Evolutionary conservation across 2,888 invertebrate species (phyloP).

Genomic region (Lathronympha strigana): DNA sequence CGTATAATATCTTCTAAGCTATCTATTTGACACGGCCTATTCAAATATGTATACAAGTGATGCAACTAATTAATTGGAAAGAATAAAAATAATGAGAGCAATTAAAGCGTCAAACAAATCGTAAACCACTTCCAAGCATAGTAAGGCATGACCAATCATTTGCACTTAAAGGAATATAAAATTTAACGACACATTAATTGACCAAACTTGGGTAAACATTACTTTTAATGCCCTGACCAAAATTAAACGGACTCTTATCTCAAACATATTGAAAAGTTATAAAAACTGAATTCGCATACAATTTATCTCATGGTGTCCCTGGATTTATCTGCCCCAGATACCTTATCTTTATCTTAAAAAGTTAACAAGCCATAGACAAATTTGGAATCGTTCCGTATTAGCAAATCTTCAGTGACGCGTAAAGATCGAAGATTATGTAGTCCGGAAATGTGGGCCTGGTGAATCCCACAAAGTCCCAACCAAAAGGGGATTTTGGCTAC

Average conservation of each 20-base stretch:
- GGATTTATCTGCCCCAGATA: conserved; percentile 37
- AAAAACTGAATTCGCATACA: conserved; percentile 19
- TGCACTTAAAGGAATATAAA: conserved; percentile 30
- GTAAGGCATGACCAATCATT: conserved; percentile 25
- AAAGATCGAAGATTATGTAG: conserved; percentile 68
- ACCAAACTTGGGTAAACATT: conserved; percentile 20
- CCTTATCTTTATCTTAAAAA: conserved; percentile 38
- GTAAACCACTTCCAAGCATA: conserved; percentile 17
- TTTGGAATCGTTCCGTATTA: conserved; percentile 33
- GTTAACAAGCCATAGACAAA: conserved; percentile 1
- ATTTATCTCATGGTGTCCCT: conserved; percentile 36
- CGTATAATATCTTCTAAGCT: too few species aligned
- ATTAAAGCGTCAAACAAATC: conserved; percentile 15
- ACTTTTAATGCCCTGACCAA: conserved; percentile 24
- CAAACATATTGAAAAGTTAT: not conserved
- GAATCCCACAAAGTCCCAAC: conserved; percentile 53
- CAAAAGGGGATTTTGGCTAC: conserved; percentile 50
- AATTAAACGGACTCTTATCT: conserved; percentile 2
- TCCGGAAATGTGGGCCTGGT: conserved; percentile 71
- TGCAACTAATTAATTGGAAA: not conserved
- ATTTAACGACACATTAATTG: conserved; percentile 29
- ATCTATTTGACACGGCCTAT: not conserved
- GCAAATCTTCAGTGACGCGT: conserved; percentile 62
- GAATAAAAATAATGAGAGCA: conserved; percentile 2
- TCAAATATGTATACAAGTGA: not conserved